phyloP scores from a whole-genome alignment of 2,888 invertebrate species.

The Acleris holmiana region DNA sequence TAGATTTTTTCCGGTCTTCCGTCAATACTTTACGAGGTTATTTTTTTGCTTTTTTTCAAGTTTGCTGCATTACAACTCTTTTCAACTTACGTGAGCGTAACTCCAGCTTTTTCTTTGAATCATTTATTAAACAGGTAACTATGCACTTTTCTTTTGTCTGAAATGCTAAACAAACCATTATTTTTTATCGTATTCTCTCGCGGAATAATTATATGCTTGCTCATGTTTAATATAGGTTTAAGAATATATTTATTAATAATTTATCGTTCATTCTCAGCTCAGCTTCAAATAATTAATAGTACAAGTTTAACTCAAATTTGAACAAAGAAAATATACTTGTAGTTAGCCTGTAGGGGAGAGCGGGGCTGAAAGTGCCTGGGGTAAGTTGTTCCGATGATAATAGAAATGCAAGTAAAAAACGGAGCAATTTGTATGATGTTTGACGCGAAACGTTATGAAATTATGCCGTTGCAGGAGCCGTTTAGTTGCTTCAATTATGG shows the following conservation, averaged over 20 bases:
- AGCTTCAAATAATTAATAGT: not conserved
- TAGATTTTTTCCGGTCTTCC: too few species aligned
- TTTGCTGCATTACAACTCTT: not conserved
- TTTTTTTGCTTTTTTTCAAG: not conserved
- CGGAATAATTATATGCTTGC: not conserved
- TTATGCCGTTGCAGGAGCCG: too few species aligned
- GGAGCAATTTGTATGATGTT: too few species aligned
- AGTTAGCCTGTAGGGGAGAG: too few species aligned
- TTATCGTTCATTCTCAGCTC: too few species aligned
- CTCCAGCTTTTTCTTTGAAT: not conserved
- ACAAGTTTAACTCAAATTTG: too few species aligned
- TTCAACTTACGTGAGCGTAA: not conserved
- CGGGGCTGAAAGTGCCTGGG: too few species aligned
- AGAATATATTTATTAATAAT: not conserved
- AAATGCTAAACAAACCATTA: not conserved
- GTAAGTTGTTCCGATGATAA: too few species aligned
- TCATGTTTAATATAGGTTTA: not conserved
- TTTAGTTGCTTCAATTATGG: too few species aligned
- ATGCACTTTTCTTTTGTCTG: not conserved
- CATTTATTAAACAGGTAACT: not conserved
- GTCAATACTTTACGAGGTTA: not conserved
- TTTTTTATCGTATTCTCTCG: not conserved
- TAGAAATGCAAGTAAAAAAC: too few species aligned
- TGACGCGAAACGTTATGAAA: too few species aligned
- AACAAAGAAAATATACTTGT: too few species aligned